Percentiles rank a stretch among this genome's conserved stretches.
phyloP scores from a whole-genome alignment of 2,113 vertebrate species.

The Climacteris rufus region DNA sequence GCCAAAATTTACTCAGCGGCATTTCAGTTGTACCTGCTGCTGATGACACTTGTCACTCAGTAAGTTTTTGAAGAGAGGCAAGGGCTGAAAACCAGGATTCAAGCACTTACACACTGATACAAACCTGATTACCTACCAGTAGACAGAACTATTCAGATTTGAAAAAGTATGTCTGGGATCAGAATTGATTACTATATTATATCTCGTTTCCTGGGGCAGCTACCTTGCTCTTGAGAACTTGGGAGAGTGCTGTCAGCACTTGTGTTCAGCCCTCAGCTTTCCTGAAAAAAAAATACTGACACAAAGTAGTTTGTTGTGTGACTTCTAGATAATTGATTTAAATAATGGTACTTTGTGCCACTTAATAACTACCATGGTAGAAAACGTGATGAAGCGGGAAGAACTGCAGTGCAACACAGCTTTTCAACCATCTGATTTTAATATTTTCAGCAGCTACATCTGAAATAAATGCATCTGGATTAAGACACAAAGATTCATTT shows the following conservation, averaged over 20 bases:
- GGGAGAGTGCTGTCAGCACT: not conserved
- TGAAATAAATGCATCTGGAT: not conserved
- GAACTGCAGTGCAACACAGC: not conserved
- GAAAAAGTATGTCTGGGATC: not conserved
- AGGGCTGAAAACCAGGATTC: not conserved
- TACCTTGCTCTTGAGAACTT: not conserved
- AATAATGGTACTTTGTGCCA: not conserved
- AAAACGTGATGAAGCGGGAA: not conserved
- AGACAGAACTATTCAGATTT: not conserved
- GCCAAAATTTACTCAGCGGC: not conserved
- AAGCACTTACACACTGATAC: not conserved
- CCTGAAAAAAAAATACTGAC: not conserved
- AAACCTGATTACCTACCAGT: not conserved
- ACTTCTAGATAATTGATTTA: not conserved
- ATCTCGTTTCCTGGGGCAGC: not conserved
- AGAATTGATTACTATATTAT: not conserved
- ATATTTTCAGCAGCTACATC: not conserved
- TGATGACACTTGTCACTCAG: not conserved
- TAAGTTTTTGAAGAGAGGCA: not conserved
- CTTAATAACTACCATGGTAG: not conserved
- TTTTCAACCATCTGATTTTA: not conserved
- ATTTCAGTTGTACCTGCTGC: not conserved
- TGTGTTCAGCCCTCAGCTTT: not conserved
- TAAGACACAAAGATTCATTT: not conserved
- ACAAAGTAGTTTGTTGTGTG: not conserved